Evolutionary conservation across 2,888 invertebrate genomes (phyloP).

Genomic region (Aphodius granarius): DNA sequence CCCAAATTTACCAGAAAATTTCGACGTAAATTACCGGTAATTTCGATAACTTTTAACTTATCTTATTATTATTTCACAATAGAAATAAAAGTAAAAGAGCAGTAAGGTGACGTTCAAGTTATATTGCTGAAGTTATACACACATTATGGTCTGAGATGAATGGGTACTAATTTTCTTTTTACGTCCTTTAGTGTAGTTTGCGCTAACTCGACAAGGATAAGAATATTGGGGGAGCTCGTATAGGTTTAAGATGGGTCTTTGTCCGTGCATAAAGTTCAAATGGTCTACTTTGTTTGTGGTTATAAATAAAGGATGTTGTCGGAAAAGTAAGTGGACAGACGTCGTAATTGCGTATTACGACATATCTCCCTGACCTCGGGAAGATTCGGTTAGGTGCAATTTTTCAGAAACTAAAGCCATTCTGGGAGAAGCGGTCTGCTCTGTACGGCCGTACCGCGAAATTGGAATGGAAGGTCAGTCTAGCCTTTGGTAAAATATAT

Average conservation of each 20-base stretch:
- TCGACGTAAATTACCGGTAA: too few relatives aligned
- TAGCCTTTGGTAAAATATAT: constrained; percentile 35
- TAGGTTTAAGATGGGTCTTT: background rate
- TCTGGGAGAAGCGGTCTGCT: constrained; percentile 16
- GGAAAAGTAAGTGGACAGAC: background rate
- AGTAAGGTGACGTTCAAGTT: too few relatives aligned
- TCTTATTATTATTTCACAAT: too few relatives aligned
- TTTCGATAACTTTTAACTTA: too few relatives aligned
- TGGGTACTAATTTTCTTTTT: constrained; percentile 8
- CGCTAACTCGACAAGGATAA: background rate
- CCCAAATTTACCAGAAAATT: too few relatives aligned
- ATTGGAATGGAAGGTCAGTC: constrained; percentile 35
- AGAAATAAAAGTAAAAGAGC: too few relatives aligned
- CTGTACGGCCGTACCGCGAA: constrained; percentile 5
- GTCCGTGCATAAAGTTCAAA: background rate
- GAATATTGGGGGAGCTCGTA: background rate
- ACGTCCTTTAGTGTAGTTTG: background rate
- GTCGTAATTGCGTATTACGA: constrained; percentile 9
- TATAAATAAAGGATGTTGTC: background rate
- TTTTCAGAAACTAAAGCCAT: constrained; percentile 30
- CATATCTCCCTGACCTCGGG: background rate
- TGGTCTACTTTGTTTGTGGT: background rate
- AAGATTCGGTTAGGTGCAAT: constrained; percentile 28
- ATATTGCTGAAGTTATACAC: constrained; percentile 5
- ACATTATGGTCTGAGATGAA: background rate